phyloP scores from a whole-genome alignment of 2,797 vertebrate species.

The Neosilurus hyrtlii region DNA sequence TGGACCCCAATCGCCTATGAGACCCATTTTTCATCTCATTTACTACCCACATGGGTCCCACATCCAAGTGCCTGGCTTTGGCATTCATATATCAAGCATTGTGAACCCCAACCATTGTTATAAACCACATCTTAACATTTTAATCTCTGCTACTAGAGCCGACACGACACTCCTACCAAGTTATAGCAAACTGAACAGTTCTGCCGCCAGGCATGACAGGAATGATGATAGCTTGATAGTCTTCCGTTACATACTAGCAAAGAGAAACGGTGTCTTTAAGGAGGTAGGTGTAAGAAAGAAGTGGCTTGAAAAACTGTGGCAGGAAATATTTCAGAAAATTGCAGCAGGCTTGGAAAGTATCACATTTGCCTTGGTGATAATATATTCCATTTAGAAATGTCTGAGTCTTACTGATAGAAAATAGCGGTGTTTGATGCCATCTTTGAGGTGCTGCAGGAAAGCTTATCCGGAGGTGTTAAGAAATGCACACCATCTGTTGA shows the following conservation, averaged over 20 bases:
- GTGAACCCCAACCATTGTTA: background rate
- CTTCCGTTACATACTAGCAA: background rate
- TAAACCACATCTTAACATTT: background rate
- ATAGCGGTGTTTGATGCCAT: constrained; percentile 24
- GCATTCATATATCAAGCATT: too few species aligned
- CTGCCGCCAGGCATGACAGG: background rate
- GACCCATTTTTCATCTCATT: too few species aligned
- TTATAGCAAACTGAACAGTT: background rate
- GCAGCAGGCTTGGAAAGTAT: constrained; percentile 37
- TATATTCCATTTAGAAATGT: constrained; percentile 27
- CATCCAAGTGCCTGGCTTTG: too few species aligned
- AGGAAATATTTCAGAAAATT: constrained; percentile 23
- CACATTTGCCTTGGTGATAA: constrained; percentile 38
- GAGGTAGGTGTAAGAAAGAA: background rate
- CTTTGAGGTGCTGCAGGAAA: constrained; percentile 34
- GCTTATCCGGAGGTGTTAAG: constrained; percentile 56
- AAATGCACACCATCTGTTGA: constrained; percentile 72
- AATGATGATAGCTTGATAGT: background rate
- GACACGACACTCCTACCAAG: background rate
- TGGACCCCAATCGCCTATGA: too few species aligned
- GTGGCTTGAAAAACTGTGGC: background rate
- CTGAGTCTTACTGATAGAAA: constrained; percentile 33
- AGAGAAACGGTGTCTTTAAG: background rate
- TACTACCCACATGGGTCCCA: too few species aligned
- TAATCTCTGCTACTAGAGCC: background rate